These are phyloP conservation scores for Smutsia temminckii DNA, from an alignment of 2,797 vertebrate genomes.

Conservation along the genomic window DNA sequence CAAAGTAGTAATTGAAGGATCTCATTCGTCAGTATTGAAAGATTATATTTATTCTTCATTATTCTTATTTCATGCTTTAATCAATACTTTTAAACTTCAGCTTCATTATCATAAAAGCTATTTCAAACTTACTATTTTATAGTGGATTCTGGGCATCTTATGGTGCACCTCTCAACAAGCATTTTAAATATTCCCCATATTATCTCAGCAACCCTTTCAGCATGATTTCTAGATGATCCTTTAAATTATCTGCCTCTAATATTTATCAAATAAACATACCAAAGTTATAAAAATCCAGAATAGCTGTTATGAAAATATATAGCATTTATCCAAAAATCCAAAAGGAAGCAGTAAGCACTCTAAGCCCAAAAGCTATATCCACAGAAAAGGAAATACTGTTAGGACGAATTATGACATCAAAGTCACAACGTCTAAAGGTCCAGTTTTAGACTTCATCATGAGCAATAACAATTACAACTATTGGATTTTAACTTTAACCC, in stretches of 20 bases:
- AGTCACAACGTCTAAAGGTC: background rate
- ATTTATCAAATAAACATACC: background rate
- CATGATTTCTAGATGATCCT: background rate
- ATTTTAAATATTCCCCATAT: background rate
- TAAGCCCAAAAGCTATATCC: background rate
- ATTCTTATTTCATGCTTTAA: background rate
- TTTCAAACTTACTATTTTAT: background rate
- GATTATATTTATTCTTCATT: background rate
- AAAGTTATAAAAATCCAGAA: background rate
- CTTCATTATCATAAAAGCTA: background rate
- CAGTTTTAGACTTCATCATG: background rate
- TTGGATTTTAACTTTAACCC: background rate
- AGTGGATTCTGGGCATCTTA: background rate
- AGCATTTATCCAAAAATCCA: background rate
- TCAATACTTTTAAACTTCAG: background rate
- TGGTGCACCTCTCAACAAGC: background rate
- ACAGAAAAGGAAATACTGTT: background rate
- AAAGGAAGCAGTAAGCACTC: background rate
- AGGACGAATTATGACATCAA: background rate
- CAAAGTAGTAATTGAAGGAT: accelerated
- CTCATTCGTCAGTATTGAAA: background rate
- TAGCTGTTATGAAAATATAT: background rate
- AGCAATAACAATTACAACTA: background rate
- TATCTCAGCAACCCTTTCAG: background rate
- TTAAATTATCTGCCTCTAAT: background rate